Conservation (phyloP, 1,140 invertebrate species). For the Trissolcus basalis region DNA sequence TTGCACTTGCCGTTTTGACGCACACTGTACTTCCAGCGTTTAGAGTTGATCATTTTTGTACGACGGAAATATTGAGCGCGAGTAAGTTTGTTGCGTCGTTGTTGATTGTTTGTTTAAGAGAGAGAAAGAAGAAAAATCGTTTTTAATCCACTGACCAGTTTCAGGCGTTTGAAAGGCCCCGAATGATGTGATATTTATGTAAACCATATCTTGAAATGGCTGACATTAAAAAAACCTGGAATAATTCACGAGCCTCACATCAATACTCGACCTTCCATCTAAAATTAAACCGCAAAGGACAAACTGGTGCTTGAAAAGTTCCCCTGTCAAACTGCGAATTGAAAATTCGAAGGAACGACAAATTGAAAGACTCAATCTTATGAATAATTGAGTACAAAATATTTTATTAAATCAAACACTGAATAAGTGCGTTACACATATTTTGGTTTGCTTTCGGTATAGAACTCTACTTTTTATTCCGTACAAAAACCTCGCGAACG, state of each 20-base stretch:
- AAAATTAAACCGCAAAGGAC: no score
- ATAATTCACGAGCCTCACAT: background rate
- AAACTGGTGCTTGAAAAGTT: no score
- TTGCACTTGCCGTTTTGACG: no score
- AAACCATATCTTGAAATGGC: conserved; percentile 40
- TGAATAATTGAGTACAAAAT: conserved; percentile 49
- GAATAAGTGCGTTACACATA: conserved; percentile 44
- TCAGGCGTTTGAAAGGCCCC: conserved; percentile 16
- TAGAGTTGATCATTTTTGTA: no score
- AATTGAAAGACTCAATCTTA: no score
- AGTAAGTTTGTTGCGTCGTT: conserved; percentile 4
- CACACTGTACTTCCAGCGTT: no score
- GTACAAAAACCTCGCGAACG: conserved; percentile 40
- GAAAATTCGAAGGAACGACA: no score
- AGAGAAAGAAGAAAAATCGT: no score
- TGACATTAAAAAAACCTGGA: conserved; percentile 31
- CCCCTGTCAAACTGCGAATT: no score
- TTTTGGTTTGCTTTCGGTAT: conserved; percentile 22
- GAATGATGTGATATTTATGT: conserved; percentile 39
- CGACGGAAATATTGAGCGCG: no score
- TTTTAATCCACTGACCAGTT: conserved; percentile 15
- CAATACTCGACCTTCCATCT: no score
- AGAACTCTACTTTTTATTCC: conserved; percentile 7
- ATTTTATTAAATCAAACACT: conserved; percentile 50
- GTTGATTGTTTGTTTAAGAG: conserved; percentile 31